Conservation (phyloP, 2,797 vertebrate species). For the Eulemur coronatus region DNA sequence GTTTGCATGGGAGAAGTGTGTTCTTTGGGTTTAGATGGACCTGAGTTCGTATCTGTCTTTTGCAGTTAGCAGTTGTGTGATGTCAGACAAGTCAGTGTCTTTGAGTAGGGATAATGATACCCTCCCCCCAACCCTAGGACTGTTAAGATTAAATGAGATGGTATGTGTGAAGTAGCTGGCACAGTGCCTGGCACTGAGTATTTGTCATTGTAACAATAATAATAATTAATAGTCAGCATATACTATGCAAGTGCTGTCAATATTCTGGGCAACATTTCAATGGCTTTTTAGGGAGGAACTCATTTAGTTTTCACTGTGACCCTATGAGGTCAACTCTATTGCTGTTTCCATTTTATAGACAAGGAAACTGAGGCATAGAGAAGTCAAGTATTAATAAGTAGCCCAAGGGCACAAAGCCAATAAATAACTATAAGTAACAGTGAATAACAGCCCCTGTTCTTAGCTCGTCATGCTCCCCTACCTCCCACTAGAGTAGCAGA, state of each 20-base stretch:
- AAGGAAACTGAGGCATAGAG: not conserved
- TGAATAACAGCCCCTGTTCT: not conserved
- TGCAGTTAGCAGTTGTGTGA: not conserved
- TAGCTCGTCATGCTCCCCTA: not conserved
- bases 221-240: not conserved
- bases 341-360: not conserved
- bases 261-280: not conserved
- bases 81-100: not conserved
- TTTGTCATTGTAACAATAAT: not conserved
- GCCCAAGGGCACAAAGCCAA: no score
- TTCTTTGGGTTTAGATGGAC: not conserved
- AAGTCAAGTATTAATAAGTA: not conserved
- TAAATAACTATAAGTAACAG: not conserved
- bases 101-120: not conserved
- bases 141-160: not conserved
- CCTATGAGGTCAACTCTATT: not conserved
- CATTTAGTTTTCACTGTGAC: not conserved
- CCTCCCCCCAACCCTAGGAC: accelerated
- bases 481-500: not conserved
- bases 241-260: not conserved
- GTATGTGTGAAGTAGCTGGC: not conserved
- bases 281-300: not conserved
- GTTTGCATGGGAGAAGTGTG: not conserved
- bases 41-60: not conserved
- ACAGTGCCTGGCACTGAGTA: no score